Base-by-base conservation (phyloP, 2,888 invertebrate genomes). In the Euzophera pinguis region DNA sequence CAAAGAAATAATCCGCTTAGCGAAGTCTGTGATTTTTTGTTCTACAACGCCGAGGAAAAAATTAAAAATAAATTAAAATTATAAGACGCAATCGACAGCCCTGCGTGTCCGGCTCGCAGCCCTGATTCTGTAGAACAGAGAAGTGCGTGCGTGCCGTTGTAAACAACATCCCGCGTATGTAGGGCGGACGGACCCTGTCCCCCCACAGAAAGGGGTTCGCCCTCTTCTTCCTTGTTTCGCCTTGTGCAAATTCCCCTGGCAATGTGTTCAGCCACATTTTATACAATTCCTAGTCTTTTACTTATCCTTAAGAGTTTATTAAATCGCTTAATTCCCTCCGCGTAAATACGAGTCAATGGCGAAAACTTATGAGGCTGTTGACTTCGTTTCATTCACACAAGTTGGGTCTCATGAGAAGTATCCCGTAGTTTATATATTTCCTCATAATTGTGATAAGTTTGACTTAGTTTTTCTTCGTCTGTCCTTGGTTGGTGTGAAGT, bases 231-330 rank as follows among this genome's bases (percentile, higher is more conserved):
- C 89, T 87, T 83, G 83, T 87, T 83, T 86, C 89, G 88, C 89
- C 89, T 89, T 89, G 87, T 89, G 89, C 89, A 88, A 89, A 90
- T 90, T 90, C 89, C 89, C 89, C 84, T 81, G 89, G 81, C 89
- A 89, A 90, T 88, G 86, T 86, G 85, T 82, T 87, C 84, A 78
- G 86, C 88, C 87, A 89, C 89, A 88, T 90, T 90, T 90, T 90
- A 89, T 88, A 90, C 87, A 89, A 89, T 88, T 88, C 88, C 86
- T 87, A 84, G 85, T 80, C 78, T 74, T 75, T 75, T 75, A 76
- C 75, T 57, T 60, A 55, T 55, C 53, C 56, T 52, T 53, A 47
- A 37, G 47, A 49, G 55, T 55, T 52, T 52, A 55, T 55, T 52
- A 55, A 51, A 51, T 43, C 52, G 45, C 35, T 52, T 52, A 52